Percentiles rank a stretch among this genome's conserved stretches.
phyloP scores from a whole-genome alignment of 2,888 invertebrate genomes.

The Catocala fraxini region DNA sequence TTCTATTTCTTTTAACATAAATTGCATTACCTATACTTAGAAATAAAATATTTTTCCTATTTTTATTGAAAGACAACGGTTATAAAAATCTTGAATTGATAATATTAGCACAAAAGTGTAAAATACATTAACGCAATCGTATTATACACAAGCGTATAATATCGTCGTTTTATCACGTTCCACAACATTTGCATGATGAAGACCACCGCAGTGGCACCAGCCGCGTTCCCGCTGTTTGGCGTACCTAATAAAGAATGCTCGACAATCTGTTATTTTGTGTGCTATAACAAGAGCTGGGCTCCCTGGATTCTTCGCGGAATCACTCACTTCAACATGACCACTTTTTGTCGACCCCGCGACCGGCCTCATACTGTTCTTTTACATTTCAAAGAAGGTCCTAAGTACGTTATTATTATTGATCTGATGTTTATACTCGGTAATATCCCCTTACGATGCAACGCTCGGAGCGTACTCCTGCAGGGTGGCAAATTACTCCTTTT shows the following conservation, averaged over 20 bases:
- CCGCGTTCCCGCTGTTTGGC: constrained; percentile 21
- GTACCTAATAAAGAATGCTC: constrained; percentile 45
- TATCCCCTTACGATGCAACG: constrained; percentile 67
- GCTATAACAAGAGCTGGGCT: constrained; percentile 53
- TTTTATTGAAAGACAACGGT: too few species aligned
- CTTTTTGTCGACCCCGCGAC: constrained; percentile 69
- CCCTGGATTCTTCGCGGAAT: constrained; percentile 80
- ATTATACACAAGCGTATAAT: constrained; percentile 6
- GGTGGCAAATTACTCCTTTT: constrained; percentile 83
- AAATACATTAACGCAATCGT: background rate
- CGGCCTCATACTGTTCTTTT: constrained; percentile 70
- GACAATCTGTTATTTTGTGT: constrained; percentile 50
- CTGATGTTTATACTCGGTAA: constrained; percentile 39
- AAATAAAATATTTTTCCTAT: too few species aligned
- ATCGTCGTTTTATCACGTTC: constrained; percentile 9
- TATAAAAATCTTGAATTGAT: too few species aligned
- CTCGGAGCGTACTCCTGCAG: constrained; percentile 61
- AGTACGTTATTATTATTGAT: constrained; percentile 67
- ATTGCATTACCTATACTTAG: too few species aligned
- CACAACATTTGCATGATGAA: constrained; percentile 33
- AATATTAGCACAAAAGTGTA: background rate
- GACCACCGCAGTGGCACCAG: constrained; percentile 42
- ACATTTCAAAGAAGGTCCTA: constrained; percentile 65
- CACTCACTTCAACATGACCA: constrained; percentile 66
- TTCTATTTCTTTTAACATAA: too few species aligned